These are phyloP conservation scores for Tenthredo amoena DNA, from an alignment of 2,888 invertebrate genomes.

Conservation along the genomic window DNA sequence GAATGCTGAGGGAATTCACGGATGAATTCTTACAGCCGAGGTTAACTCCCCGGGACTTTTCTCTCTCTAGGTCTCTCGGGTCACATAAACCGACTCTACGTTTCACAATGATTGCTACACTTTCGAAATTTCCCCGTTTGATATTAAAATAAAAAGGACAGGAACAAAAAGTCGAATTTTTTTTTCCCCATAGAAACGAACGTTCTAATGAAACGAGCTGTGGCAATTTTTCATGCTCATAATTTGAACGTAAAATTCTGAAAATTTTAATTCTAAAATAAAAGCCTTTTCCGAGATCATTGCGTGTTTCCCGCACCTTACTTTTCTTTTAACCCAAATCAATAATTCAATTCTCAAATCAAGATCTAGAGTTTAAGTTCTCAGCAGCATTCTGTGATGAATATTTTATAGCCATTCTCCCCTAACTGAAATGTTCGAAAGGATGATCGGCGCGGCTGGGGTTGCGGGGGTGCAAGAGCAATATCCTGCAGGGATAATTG, in stretches of 20 bases:
- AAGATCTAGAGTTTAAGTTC: background rate
- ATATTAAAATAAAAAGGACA: background rate
- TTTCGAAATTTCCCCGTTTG: background rate
- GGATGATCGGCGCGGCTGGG: background rate
- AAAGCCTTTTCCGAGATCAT: background rate
- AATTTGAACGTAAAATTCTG: background rate
- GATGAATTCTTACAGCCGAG: slow-evolving; percentile 40
- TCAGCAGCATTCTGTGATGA: background rate
- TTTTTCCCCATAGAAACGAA: no score
- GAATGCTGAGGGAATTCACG: slow-evolving; percentile 33
- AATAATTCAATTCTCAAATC: background rate
- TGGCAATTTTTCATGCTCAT: no score
- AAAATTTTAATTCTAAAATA: background rate
- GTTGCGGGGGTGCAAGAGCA: background rate
- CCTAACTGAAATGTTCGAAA: background rate
- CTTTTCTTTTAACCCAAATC: background rate
- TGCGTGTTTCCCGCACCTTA: background rate
- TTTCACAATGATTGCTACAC: background rate
- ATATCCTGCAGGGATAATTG: slow-evolving; percentile 17
- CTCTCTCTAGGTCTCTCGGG: background rate
- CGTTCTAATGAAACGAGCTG: no score
- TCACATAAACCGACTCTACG: background rate
- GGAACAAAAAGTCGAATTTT: background rate
- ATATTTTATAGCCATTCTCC: background rate
- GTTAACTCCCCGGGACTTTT: slow-evolving; percentile 3